Evolutionary conservation across 1,140 invertebrate species (phyloP).

Genomic region (Heliconius himera): DNA sequence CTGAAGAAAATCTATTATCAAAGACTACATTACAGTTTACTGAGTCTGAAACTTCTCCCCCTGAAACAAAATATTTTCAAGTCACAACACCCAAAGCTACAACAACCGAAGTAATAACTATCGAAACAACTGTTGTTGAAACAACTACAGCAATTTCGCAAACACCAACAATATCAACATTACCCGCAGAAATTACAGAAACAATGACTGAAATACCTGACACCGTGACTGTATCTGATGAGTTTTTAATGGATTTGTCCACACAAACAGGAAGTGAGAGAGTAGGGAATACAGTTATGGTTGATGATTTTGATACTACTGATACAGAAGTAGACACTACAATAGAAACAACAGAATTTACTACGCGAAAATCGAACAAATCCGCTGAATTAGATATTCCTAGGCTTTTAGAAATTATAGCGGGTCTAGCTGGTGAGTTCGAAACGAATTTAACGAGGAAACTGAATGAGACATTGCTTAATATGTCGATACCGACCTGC

Average conservation of each 20-base stretch:
- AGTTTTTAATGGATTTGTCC: background rate
- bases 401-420: slow-evolving; percentile 46
- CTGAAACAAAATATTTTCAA: background rate
- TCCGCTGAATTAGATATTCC: slow-evolving; percentile 38
- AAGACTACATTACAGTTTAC: background rate
- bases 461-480: slow-evolving; percentile 48
- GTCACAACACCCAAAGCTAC: background rate
- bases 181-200: background rate
- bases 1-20: too few species aligned
- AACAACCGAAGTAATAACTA: background rate
- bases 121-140: slow-evolving; percentile 1
- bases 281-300: too few species aligned
- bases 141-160: background rate
- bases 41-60: background rate
- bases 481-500: slow-evolving; percentile 50
- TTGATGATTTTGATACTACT: too few species aligned
- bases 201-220: background rate
- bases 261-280: too few species aligned
- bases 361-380: background rate
- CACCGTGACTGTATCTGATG: background rate
- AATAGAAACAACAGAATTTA: background rate
- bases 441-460: slow-evolving; percentile 50
- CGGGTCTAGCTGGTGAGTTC: slow-evolving; percentile 51
- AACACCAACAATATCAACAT: background rate
- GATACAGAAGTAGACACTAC: background rate